These are phyloP conservation scores for Drosophila ohnishii DNA, from an alignment of 1,140 invertebrate genomes.

Conservation along the genomic window DNA sequence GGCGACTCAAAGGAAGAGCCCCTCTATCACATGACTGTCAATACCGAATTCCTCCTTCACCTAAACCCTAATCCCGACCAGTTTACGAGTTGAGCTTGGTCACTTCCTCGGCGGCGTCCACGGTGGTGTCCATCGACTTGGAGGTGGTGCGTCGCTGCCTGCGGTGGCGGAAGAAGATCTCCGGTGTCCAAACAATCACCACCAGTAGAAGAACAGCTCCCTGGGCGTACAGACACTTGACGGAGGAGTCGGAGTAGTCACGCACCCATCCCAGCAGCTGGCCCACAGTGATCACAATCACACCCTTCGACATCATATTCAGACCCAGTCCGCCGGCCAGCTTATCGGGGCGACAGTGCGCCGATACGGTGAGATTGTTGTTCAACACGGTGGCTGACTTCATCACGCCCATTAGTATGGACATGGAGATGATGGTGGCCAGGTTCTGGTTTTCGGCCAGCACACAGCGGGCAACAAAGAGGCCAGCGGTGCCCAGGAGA, in stretches of 20 bases:
- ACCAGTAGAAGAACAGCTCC: conserved; percentile 85
- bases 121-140: conserved; percentile 59
- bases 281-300: conserved; percentile 87
- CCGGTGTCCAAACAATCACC: conserved; percentile 85
- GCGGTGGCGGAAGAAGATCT: conserved; percentile 83
- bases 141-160: conserved; percentile 43
- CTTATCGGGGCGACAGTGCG: conserved; percentile 85
- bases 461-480: conserved; percentile 61
- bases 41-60: background rate
- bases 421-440: conserved; percentile 61
- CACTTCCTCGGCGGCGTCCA: conserved; percentile 44
- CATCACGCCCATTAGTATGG: conserved; percentile 69
- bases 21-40: conserved; percentile 29
- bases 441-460: conserved; percentile 59
- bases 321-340: conserved; percentile 88
- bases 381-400: conserved; percentile 86
- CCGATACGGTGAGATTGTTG: conserved; percentile 88
- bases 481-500: conserved; percentile 83
- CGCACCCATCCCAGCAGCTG: conserved; percentile 88
- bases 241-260: conserved; percentile 86
- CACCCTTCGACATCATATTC: conserved; percentile 89
- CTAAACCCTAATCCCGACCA: conserved; percentile 11
- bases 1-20: background rate
- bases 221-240: conserved; percentile 86
- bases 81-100: conserved; percentile 44